phyloP scores from a whole-genome alignment of 2,797 vertebrate species.

The Antennarius maculatus region DNA sequence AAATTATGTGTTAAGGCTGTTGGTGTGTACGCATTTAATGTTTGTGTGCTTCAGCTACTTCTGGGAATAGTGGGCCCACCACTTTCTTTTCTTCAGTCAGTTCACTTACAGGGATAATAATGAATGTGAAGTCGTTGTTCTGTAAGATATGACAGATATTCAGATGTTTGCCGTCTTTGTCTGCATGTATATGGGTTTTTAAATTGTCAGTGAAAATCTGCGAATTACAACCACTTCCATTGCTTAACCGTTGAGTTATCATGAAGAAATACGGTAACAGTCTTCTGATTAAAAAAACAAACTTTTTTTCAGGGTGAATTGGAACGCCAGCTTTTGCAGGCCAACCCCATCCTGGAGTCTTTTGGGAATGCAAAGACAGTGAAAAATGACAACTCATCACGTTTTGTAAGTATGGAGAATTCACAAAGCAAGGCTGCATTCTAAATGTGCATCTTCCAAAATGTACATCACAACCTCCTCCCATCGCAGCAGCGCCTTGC shows the following conservation, averaged over 20 bases:
- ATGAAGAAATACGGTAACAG: constrained; percentile 29
- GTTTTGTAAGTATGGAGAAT: constrained; percentile 90
- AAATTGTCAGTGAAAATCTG: constrained; percentile 15
- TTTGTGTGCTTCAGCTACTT: too few species aligned
- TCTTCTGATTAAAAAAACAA: background rate
- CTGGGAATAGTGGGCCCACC: background rate
- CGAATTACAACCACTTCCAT: background rate
- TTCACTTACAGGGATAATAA: background rate
- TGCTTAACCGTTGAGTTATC: constrained; percentile 7
- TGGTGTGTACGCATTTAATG: too few species aligned
- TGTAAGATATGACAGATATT: constrained; percentile 18
- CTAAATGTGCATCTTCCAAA: background rate
- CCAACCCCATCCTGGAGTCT: constrained; percentile 97
- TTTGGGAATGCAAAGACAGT: constrained; percentile 99
- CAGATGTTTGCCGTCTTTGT: constrained; percentile 30
- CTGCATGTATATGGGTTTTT: constrained; percentile 53
- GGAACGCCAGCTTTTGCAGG: constrained; percentile 97
- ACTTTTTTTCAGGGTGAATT: constrained; percentile 87
- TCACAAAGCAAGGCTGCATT: background rate
- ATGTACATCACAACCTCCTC: background rate
- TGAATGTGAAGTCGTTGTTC: constrained; percentile 8
- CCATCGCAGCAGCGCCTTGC: background rate
- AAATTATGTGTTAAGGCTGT: too few species aligned
- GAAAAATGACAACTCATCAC: constrained; percentile 99
- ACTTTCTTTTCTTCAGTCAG: background rate